Base-by-base conservation (phyloP, 2,888 invertebrate species). In the Luffia ferchaultella region DNA sequence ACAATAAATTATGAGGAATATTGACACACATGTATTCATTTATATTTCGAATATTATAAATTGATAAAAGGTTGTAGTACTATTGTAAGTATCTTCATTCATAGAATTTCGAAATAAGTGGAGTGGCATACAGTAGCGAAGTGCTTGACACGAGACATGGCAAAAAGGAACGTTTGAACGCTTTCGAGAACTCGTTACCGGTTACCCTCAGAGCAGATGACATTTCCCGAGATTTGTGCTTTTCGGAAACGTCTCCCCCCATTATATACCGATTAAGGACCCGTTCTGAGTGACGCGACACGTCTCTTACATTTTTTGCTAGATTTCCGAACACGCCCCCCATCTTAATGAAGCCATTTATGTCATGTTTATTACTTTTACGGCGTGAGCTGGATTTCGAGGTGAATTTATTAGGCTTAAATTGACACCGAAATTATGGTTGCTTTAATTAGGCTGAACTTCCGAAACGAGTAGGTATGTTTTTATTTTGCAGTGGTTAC, bases 301-400 rank as follows among this genome's bases (percentile, higher is more conserved):
- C 63, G 66, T 67, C 62, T 74, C 49, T 42, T 45, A 41, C 30
- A 30, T 48, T 82, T 82, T 80, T 80, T 76, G 74, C 71, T 73
- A 70, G 67, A 58, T 63, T 60, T 47, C 68, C 68, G 66, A 68
- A 73, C 62, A 74, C 76, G 74, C 76, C 76, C 66, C 64, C 60
- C 58, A 64, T 65, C 66, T 73, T 83, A 83, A 82, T 83, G 80
- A 82, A 82, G 75, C 71, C 72, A 73, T 83, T 83, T 76, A 62
- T 68, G 80, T 82, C 82, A 79, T 70, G 69, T 80, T 80, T 82
- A 80, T 80, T 75, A 71, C 77, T 71, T 76, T 83, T 75, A 80
- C 70, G 74, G 70, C 70, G 71, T 68, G 73, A 76, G 67, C 68
- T 61, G 73, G 78, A 76, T 78, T 79, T 78, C 70, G 72, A 69